These are phyloP conservation scores for Cephalopholis sonnerati DNA, from an alignment of 2,113 vertebrate genomes.

Conservation along the genomic window DNA sequence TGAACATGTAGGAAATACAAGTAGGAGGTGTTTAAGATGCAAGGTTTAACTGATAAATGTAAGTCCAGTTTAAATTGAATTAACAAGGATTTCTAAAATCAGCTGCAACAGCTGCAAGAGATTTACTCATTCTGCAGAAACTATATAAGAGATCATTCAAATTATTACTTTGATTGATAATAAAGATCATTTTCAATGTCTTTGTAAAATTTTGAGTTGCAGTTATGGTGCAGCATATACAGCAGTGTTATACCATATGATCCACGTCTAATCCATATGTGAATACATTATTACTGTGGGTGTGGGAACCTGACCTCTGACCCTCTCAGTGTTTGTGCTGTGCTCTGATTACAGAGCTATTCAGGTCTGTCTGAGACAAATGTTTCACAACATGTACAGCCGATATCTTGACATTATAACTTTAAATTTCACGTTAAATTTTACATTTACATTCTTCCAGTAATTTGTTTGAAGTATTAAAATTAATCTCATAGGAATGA, in stretches of 20 bases:
- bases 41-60: not conserved
- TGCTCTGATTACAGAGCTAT: constrained; percentile 6
- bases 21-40: not conserved
- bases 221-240: not conserved
- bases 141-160: not conserved
- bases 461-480: no score
- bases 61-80: not conserved
- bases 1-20: not conserved
- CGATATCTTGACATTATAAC: not conserved
- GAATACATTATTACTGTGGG: not conserved
- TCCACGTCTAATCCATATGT: not conserved
- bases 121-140: not conserved
- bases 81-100: not conserved
- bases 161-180: not conserved
- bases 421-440: no score
- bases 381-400: not conserved
- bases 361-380: not conserved
- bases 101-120: not conserved
- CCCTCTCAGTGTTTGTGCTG: not conserved
- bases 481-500: no score
- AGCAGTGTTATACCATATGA: not conserved
- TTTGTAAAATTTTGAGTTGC: not conserved
- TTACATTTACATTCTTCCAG: no score
- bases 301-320: constrained; percentile 13
- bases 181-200: not conserved